These are phyloP conservation scores for Macropus fuliginosus DNA, from an alignment of 2,797 vertebrate genomes.

Conservation along the genomic window DNA sequence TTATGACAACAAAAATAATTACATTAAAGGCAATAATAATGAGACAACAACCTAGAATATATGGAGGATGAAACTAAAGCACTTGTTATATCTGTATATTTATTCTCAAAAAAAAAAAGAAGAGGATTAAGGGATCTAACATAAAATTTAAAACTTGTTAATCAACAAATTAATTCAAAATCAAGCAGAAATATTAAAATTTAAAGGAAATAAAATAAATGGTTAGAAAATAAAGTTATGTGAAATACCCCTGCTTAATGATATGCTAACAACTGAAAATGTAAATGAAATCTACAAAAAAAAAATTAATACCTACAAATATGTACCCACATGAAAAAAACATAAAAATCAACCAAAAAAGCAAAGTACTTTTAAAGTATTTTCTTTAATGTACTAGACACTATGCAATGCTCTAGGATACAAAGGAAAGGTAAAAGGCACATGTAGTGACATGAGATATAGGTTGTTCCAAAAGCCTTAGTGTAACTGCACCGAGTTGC, in stretches of 20 bases:
- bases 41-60: background rate
- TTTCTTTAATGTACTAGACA: too few relatives aligned
- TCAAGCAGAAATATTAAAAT: background rate
- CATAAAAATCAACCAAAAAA: background rate
- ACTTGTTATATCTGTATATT: background rate
- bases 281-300: background rate
- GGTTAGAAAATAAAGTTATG: background rate
- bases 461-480: too few relatives aligned
- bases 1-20: background rate
- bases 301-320: background rate
- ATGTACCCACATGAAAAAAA: background rate
- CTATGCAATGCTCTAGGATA: background rate
- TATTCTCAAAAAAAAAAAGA: background rate
- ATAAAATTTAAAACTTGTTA: background rate
- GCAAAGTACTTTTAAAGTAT: too few relatives aligned
- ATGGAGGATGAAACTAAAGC: background rate
- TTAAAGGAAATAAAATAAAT: background rate
- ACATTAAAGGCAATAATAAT: background rate
- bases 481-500: background rate
- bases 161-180: background rate
- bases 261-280: background rate
- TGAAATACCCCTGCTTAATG: background rate
- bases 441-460: background rate
- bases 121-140: background rate
- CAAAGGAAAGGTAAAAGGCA: background rate